Evolutionary conservation across 2,113 vertebrate genomes (phyloP).

Genomic region (Odocoileus virginianus): DNA sequence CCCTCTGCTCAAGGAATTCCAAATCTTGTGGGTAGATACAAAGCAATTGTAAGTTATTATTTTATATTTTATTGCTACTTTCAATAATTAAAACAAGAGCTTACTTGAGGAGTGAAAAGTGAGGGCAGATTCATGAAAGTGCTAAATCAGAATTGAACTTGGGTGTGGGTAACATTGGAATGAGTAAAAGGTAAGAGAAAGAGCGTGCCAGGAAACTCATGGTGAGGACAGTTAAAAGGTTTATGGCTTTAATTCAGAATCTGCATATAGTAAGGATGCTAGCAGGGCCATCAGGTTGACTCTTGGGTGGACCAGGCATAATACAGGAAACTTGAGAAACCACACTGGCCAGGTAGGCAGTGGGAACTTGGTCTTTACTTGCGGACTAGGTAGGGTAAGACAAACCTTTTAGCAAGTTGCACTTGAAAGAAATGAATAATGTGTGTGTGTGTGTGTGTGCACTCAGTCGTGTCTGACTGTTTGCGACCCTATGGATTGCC

Average conservation of each 20-base stretch:
- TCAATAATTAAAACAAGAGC: neutral
- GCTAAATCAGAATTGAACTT: neutral
- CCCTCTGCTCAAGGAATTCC: neutral
- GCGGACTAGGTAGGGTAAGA: neutral
- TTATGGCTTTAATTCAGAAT: neutral
- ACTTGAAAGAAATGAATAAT: neutral
- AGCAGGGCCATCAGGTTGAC: neutral
- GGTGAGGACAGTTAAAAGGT: neutral
- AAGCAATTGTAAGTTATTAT: neutral
- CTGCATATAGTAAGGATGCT: neutral
- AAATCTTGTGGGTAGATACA: neutral
- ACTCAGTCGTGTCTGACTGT: neutral
- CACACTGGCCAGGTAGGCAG: rapidly evolving
- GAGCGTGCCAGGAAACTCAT: neutral
- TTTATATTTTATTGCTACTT: neutral
- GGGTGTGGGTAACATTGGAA: neutral
- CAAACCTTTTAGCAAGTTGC: neutral
- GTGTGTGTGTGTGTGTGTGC: neutral
- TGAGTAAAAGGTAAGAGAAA: neutral
- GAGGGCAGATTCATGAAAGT: neutral
- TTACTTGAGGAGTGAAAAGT: neutral
- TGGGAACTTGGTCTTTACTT: neutral
- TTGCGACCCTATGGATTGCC: neutral
- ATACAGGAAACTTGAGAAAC: neutral
- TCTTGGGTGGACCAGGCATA: neutral